Percentiles rank a stretch among this genome's conserved stretches.
phyloP scores from a whole-genome alignment of 2,888 invertebrate species.

The Ligdia adustata region DNA sequence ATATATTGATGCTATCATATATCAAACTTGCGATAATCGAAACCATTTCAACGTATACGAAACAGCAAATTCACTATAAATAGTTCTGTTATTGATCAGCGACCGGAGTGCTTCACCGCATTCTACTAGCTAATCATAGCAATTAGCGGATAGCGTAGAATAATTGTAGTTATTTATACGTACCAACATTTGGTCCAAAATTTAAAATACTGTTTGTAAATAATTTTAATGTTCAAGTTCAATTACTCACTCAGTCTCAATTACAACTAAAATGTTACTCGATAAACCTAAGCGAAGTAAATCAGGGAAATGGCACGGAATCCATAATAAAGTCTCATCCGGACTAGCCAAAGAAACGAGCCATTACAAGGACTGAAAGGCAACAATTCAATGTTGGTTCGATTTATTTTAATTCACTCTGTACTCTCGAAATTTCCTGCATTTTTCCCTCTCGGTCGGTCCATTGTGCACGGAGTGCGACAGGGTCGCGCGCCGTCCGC shows the following conservation, averaged over 20 bases:
- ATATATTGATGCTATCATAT: too few relatives aligned
- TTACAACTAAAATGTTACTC: constrained; percentile 9
- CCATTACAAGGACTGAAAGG: constrained; percentile 44
- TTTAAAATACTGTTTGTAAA: too few relatives aligned
- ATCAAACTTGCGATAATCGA: too few relatives aligned
- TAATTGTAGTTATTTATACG: too few relatives aligned
- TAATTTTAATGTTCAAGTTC: too few relatives aligned
- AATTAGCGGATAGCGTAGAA: too few relatives aligned
- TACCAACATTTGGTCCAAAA: too few relatives aligned
- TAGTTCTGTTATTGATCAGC: too few relatives aligned
- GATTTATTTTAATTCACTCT: constrained; percentile 59
- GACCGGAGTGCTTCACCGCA: too few relatives aligned
- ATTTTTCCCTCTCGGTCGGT: constrained; percentile 51
- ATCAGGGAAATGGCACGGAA: constrained; percentile 22
- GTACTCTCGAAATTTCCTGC: constrained; percentile 37
- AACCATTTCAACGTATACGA: too few relatives aligned
- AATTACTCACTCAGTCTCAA: constrained; percentile 1
- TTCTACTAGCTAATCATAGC: too few relatives aligned
- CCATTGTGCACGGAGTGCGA: constrained; percentile 44
- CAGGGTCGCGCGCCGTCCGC: constrained; percentile 31
- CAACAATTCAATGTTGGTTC: constrained; percentile 54
- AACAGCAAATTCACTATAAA: too few relatives aligned
- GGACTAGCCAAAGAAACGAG: constrained; percentile 27
- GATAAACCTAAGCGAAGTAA: constrained; percentile 15
- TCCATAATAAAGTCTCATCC: constrained; percentile 29